Conservation (phyloP, 2,888 invertebrate species). For the Pasiphila rectangulata region DNA sequence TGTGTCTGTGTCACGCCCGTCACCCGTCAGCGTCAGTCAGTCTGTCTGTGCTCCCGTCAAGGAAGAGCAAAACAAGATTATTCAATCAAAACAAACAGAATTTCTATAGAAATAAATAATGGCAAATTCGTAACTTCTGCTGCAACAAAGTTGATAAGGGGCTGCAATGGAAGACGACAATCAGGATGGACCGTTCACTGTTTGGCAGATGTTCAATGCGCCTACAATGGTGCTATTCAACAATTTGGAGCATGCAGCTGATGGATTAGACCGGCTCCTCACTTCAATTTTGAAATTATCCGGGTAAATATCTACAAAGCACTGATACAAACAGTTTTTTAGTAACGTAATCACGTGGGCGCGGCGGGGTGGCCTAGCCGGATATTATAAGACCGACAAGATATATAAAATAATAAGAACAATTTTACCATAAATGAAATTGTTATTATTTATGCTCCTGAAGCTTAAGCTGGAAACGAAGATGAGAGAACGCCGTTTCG, state of each 20-base stretch:
- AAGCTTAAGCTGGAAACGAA: no score
- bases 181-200: constrained; percentile 70
- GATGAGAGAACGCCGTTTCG: no score
- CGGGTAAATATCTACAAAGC: constrained; percentile 61
- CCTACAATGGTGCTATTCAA: constrained; percentile 81
- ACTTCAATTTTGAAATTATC: constrained; percentile 81
- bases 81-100: not conserved
- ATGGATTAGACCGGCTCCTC: constrained; percentile 79
- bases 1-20: no score
- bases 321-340: no score
- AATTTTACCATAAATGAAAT: not conserved
- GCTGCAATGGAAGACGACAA: constrained; percentile 66
- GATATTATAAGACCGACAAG: no score
- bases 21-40: no score
- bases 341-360: no score
- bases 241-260: constrained; percentile 78
- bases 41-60: no score
- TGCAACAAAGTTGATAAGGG: not conserved
- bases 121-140: not conserved
- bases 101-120: not conserved
- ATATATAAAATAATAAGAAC: no score
- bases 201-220: constrained; percentile 84
- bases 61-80: no score
- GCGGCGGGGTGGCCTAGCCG: no score
- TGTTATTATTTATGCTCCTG: not conserved